A percentile compares a stretch with the other conserved stretches of the same genome.
phyloP scores from a whole-genome alignment of 2,113 vertebrate genomes.

The Callaeas wilsoni region DNA sequence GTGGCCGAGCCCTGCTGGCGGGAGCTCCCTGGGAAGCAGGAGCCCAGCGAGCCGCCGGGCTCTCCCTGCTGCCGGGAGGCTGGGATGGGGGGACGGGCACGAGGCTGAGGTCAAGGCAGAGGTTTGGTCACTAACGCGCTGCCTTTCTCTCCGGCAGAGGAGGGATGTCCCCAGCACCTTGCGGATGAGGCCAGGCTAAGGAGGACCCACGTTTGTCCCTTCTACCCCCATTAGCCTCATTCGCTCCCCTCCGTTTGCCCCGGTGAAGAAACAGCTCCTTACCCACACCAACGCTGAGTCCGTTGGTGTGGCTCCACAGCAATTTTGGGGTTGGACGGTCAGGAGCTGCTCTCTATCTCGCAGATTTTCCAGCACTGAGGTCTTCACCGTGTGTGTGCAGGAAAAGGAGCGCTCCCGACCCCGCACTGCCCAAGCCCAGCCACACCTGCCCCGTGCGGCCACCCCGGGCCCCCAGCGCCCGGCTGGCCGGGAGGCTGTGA shows the following conservation, averaged over 20 bases:
- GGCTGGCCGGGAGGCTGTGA: background rate
- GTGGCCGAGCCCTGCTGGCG: background rate
- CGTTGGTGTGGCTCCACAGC: background rate
- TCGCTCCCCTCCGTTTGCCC: background rate
- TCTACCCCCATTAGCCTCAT: background rate
- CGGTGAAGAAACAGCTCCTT: background rate
- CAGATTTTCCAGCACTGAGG: background rate
- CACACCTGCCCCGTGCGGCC: background rate
- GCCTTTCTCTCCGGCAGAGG: background rate
- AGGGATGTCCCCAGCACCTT: background rate
- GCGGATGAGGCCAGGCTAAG: background rate
- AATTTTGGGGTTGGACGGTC: background rate
- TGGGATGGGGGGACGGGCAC: background rate
- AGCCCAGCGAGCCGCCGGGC: background rate
- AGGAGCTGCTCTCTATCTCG: background rate
- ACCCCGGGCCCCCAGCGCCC: rapidly evolving
- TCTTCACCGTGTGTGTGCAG: rapidly evolving
- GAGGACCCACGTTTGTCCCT: background rate
- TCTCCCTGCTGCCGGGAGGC: background rate
- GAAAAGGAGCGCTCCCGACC: background rate
- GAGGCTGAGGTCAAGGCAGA: background rate
- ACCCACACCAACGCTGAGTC: no score
- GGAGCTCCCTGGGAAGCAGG: background rate
- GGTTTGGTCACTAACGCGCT: background rate
- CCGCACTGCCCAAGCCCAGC: rapidly evolving